phyloP scores from a whole-genome alignment of 2,888 invertebrate species.

The Halocaridina rubra region DNA sequence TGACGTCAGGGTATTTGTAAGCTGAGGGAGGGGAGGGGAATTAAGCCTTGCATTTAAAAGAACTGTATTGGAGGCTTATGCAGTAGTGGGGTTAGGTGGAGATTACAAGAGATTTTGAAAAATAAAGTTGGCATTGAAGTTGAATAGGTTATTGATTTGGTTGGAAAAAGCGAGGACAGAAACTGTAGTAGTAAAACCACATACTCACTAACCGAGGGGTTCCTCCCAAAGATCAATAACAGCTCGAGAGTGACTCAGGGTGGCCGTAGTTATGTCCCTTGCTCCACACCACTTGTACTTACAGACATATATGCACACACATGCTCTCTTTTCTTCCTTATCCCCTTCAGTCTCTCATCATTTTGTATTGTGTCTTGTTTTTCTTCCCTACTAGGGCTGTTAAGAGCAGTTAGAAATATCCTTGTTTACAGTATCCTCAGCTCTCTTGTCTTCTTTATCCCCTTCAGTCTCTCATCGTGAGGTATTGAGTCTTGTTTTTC shows the following conservation, averaged over 20 bases:
- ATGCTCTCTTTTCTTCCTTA: not conserved
- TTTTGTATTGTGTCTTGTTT: not conserved
- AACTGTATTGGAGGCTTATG: too few species aligned
- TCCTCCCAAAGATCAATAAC: not conserved
- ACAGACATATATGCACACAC: not conserved
- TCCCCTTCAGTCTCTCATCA: not conserved
- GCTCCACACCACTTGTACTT: slow-evolving; percentile 4
- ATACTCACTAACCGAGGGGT: not conserved
- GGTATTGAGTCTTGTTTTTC: too few species aligned
- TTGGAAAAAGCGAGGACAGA: not conserved
- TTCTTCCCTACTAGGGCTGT: not conserved
- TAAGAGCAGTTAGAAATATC: too few species aligned
- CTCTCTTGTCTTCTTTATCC: not conserved
- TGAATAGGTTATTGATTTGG: not conserved
- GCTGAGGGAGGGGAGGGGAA: too few species aligned
- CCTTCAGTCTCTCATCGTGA: not conserved
- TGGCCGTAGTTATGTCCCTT: not conserved
- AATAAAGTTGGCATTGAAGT: too few species aligned
- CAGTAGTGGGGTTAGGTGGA: too few species aligned
- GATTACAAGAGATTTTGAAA: too few species aligned
- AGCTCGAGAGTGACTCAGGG: slow-evolving; percentile 3
- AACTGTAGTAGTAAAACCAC: not conserved
- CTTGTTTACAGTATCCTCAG: not conserved
- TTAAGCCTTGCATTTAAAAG: too few species aligned
- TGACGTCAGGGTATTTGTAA: too few species aligned